phyloP scores from a whole-genome alignment of 2,888 invertebrate genomes.

The Eupithecia exiguata region DNA sequence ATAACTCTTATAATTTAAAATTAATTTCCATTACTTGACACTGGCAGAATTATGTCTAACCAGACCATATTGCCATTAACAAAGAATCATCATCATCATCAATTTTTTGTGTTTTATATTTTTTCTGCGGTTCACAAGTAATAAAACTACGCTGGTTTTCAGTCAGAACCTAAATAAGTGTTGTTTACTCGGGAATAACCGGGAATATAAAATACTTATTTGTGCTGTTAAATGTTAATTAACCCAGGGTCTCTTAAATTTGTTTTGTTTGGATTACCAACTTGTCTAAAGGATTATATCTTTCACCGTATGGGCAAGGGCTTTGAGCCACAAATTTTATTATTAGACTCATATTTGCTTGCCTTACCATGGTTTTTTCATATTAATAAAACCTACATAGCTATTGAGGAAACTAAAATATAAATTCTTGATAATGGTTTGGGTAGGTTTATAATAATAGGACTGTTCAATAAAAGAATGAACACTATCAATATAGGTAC shows the following conservation, averaged over 20 bases:
- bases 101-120: no score
- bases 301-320: conserved; percentile 17
- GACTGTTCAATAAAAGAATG: no score
- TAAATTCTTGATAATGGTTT: neutral
- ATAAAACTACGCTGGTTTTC: no score
- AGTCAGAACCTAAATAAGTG: no score
- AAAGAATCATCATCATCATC: no score
- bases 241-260: conserved; percentile 23
- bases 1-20: no score
- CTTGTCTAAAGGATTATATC: conserved; percentile 31
- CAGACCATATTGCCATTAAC: no score
- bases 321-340: conserved; percentile 18
- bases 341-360: conserved; percentile 16
- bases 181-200: neutral
- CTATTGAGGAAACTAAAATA: neutral
- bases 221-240: neutral
- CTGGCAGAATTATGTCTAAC: no score
- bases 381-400: neutral
- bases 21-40: no score
- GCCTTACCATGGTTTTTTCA: neutral
- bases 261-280: conserved; percentile 32
- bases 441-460: neutral
- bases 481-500: no score
- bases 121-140: no score
- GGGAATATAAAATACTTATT: neutral